Evolutionary conservation across 2,797 vertebrate species (phyloP), one percentile per base, ranked within the genome.

Genomic region (Setipinna tenuifilis): DNA sequence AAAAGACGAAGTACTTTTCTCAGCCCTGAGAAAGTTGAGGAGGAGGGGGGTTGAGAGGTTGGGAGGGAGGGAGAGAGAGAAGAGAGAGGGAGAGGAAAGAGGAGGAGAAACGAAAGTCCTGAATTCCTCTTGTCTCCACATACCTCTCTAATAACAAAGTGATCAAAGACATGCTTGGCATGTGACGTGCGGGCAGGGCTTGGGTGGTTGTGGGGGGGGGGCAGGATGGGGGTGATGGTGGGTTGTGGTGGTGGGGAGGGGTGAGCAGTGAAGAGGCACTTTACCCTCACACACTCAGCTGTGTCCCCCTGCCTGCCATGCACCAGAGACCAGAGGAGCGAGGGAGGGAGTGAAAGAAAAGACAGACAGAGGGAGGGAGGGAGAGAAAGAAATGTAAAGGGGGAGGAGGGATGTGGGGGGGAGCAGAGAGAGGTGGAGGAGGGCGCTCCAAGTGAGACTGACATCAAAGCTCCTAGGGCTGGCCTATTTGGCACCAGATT

Each of bases 81-180:
- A 54, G 84, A 87, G 84, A 85, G 87, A 87, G 85, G 82, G 68
- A 88, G 86, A 87, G 85, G 68, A 19, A 16, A 21, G 68, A 35
- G 14, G n/a, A 25, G 54, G 85, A 80, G 85, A 88, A 85, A 85
- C 50, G 48, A 83, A 75, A 71, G 68, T 85, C 81, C 68, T 82
- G 85, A 88, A 89, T 88, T 92, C 86, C 87, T 90, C 87, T 84
- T 90, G 88, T 90, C 90, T 86, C 87, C 91, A 92, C 95, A 96
- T 95, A 95, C 94, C 94, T 95, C 95, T 93, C 94, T 96, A 96
- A 96, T 95, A 93, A 94, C 91, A 88, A 90, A 88, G 89, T 92
- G 95, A 96, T 96, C 95, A 96, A 94, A 95, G 95, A 91, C 87
- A 62, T 84, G 85, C 85, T 88, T 87, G 87, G 85, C 82, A 87